Evolutionary conservation across 1,140 invertebrate species (phyloP), one percentile per base, ranked within the genome.

Genomic region (Hypsibius dujardini): DNA sequence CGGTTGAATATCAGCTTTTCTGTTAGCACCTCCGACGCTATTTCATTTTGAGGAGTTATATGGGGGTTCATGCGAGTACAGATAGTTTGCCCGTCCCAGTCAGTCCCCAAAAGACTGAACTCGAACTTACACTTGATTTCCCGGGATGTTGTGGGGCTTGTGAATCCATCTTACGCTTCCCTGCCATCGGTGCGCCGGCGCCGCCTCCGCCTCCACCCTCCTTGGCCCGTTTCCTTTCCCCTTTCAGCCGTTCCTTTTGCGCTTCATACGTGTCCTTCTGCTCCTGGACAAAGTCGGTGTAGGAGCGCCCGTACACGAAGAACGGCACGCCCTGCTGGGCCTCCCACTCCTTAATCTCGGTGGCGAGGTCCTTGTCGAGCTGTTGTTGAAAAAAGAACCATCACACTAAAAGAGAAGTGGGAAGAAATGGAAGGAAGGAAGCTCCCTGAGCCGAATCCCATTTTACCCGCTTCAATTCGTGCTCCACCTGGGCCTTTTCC

Each of bases 401-500:
- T 7, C n/a, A n/a, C 7, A 56, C n/a, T n/a, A 12, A n/a, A 56
- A 7, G 7, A 56, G 50, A 56, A 56, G 50, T n/a, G 50, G 7
- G 50, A 7, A n/a, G 7, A 7, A n/a, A 7, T 56, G 7, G 50
- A 56, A n/a, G n/a, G 50, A 12, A n/a, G 7, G 50, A 56, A 56
- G 7, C 7, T 56, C 50, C 50, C 50, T n/a, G 50, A 56, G n/a
- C 50, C n/a, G 0, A n/a, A 56, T 12, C n/a, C n/a, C n/a, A n/a
- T 7, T n/a, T 42, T 12, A 78, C 72, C 15, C 77, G 75, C 62
- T 75, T 76, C 1, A 81, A 75, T 14, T 79, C 78, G 14, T 79
- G 77, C 74, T 83, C 81, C 59, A 82, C 76, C 73, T 77, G 78
- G 42, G 82, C 81, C 50, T 89, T 81, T 75, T 89, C 87, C 74